Evolutionary conservation across 37 sponge, comb jelly and placozoan genomes (phyloP), one percentile per base, ranked within the genome.

Genomic region (Crambe crambe): DNA sequence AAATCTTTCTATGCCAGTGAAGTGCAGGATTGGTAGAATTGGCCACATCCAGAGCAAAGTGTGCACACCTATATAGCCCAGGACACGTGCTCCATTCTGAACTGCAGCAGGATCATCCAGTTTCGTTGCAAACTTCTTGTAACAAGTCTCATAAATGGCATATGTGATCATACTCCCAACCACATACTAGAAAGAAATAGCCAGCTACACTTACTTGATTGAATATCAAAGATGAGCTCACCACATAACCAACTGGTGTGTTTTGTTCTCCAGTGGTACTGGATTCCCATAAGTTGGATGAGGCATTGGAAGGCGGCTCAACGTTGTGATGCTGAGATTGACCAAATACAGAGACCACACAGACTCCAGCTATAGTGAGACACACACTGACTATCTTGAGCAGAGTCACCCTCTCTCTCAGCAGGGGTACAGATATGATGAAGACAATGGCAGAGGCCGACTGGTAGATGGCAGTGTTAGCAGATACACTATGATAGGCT

Each of bases 391-490:
- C n/a, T 23, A 94, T 86, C 79, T 94, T 94, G 20, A 81, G 56
- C 1, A 91, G 26, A 67, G 91, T 94, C 38, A 91, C 83, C 38
- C 81, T 75, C 79, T 94, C 95, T 60, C 80, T 81, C 51, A 94
- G 86, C 0, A 94, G 31, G 20, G 88, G 88, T 3, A 94, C 79
- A 12, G 95, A 90, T 26, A 94, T 23, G 56, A 94, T 47, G 51
- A 94, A 91, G 2, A 81, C 85, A 25, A 90, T 44, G 25, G 86
- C 91, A 4, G 88, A 25, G 0, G 84, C 62, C 27, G 91, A 86
- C 65, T 91, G 88, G 82, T 88, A 94, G 41, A 94, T 85, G 44
- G 95, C 91, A 9, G 91, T 85, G 58, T 94, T 94, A 36, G 87
- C 94, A 58, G 94, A 75, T 25, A 93, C 78, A 80, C 92, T 91